Base-by-base conservation (phyloP, 2,888 invertebrate genomes). In the Eulithis prunata region DNA sequence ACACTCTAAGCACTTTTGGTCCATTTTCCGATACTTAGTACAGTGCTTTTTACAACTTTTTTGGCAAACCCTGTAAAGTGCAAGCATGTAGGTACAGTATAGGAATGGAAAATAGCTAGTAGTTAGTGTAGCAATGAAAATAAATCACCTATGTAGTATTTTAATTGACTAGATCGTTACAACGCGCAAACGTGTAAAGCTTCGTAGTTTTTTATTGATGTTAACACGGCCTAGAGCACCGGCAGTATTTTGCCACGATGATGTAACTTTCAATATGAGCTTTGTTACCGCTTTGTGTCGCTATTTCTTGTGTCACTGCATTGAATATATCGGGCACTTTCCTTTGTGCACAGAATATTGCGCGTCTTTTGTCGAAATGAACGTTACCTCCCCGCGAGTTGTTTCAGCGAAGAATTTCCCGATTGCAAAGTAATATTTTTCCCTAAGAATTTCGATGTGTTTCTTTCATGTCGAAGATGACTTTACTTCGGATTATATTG, bases 381-480 rank as follows among this genome's bases (percentile, higher is more conserved):
- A 91, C 89, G 90, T 89, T 87, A 89, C 91, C 91, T 88, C 84
- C 84, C 89, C 88, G 85, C 89, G 90, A 90, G 90, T 91, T 92
- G 92, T 92, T 92, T 91, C 91, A 89, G 83, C 79, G 74, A 90
- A 89, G 91, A 92, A 93, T 91, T 89, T 88, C 83, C 83, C 91
- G 91, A 92, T 92, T 91, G 91, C 88, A 91, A 92, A 93, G 91
- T 92, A 91, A 92, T 93, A 92, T 93, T 92, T 91, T 86, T 88
- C 87, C 90, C 88, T 87, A 92, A 91, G 92, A 92, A 91, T 90
- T 90, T 88, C 86, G 85, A 91, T 90, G 89, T 91, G 88, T 90
- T 91, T 88, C 90, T 92, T 93, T 92, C 83, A 90, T 89, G 87
- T 89, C 82, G 77, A 74, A 89, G 91, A 91, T 90, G 89, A 91